These are phyloP conservation scores for Alosa alosa DNA, from an alignment of 2,113 vertebrate species.

Conservation along the genomic window DNA sequence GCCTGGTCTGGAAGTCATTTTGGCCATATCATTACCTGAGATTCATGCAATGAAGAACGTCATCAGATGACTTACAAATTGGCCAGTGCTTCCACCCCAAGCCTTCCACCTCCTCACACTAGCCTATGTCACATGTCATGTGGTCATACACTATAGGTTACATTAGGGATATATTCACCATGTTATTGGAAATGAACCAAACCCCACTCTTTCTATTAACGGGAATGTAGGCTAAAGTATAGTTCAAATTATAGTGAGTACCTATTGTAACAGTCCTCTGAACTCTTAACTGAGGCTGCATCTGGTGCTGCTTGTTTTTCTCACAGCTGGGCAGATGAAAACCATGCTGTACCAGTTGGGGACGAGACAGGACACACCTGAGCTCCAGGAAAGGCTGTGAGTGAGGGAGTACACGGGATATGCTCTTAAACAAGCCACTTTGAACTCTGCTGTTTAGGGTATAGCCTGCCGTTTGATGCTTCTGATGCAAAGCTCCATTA, in stretches of 20 bases:
- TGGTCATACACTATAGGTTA: no score
- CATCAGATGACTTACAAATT: no score
- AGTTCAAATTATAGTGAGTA: not conserved
- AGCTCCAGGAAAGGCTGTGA: constrained; percentile 85
- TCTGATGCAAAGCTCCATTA: no score
- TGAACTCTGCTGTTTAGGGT: no score
- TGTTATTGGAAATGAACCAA: not conserved
- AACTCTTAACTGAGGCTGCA: not conserved
- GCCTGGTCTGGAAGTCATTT: not conserved
- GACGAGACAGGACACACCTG: constrained; percentile 82
- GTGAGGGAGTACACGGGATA: constrained; percentile 45
- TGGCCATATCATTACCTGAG: not conserved
- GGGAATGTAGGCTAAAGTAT: not conserved
- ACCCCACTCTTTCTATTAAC: not conserved
- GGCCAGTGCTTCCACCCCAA: no score
- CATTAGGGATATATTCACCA: no score
- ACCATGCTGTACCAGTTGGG: constrained; percentile 85
- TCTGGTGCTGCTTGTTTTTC: constrained; percentile 27
- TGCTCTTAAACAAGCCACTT: no score
- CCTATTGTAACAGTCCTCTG: not conserved
- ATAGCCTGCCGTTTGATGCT: not conserved
- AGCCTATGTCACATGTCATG: no score
- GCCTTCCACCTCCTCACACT: no score
- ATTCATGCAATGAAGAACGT: no score
- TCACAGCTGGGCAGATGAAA: constrained; percentile 83